Evolutionary conservation across 2,113 vertebrate species (phyloP).

Genomic region (Mastomys coucha): DNA sequence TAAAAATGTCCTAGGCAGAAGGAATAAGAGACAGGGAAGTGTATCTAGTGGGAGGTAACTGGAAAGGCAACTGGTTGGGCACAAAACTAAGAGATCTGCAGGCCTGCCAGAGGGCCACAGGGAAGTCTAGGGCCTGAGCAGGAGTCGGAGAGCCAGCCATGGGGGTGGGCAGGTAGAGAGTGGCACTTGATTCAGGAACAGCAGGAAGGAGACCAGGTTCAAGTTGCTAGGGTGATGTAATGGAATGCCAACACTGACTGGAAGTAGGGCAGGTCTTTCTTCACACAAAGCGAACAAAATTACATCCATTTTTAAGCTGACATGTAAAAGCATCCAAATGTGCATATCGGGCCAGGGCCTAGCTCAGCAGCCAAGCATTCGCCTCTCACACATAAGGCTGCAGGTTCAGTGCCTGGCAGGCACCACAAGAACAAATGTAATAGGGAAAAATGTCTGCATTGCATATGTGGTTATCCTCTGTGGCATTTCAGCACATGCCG

Average conservation of each 20-base stretch:
- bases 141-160: not conserved
- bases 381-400: not conserved
- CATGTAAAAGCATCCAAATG: not conserved
- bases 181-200: not conserved
- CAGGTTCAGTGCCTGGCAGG: too few species aligned
- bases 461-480: not conserved
- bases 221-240: not conserved
- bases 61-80: not conserved
- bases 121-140: not conserved
- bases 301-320: not conserved
- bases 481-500: not conserved
- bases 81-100: not conserved
- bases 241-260: not conserved
- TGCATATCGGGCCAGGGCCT: fast-evolving
- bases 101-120: not conserved
- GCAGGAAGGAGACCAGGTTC: not conserved
- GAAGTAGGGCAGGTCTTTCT: not conserved
- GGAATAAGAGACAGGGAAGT: not conserved
- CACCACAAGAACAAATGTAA: not conserved
- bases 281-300: not conserved
- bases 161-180: too few species aligned
- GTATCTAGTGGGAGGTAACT: not conserved
- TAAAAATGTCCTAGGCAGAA: not conserved
- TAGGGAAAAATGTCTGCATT: not conserved
- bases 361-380: not conserved